These are phyloP conservation scores for Acleris cristana DNA, from an alignment of 2,888 invertebrate genomes.

Conservation along the genomic window DNA sequence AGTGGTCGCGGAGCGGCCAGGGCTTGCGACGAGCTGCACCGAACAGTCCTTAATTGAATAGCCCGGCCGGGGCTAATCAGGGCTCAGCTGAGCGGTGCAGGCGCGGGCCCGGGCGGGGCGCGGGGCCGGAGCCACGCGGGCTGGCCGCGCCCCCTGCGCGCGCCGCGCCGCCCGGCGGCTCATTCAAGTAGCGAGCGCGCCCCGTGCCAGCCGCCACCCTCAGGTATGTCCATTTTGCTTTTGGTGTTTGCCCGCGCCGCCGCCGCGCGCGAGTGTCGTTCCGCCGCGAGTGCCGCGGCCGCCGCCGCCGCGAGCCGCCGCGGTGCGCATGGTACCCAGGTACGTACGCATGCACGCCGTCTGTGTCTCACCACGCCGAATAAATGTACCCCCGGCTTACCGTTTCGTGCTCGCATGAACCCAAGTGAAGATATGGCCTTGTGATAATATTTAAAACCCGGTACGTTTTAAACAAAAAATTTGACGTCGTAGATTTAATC, in stretches of 20 bases:
- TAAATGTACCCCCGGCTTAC: constrained; percentile 47
- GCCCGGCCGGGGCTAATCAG: constrained; percentile 81
- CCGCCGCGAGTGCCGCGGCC: constrained; percentile 50
- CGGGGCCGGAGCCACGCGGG: constrained; percentile 81
- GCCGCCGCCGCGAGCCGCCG: constrained; percentile 49
- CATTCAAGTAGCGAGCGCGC: constrained; percentile 82
- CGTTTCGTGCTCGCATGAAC: constrained; percentile 36
- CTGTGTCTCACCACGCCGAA: constrained; percentile 47
- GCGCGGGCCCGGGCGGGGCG: constrained; percentile 58
- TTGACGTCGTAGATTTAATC: background rate
- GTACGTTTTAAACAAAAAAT: constrained; percentile 7
- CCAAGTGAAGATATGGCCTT: constrained; percentile 32
- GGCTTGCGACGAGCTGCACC: constrained; percentile 68
- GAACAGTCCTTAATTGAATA: constrained; percentile 81
- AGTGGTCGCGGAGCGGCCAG: constrained; percentile 58
- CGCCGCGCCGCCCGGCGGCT: constrained; percentile 80
- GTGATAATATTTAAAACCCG: constrained; percentile 27
- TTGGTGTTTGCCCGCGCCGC: constrained; percentile 78
- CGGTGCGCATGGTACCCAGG: constrained; percentile 49
- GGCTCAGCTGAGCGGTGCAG: constrained; percentile 79
- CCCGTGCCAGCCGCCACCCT: constrained; percentile 80
- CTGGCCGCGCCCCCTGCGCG: constrained; percentile 86
- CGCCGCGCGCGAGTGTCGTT: constrained; percentile 74
- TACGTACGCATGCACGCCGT: constrained; percentile 72
- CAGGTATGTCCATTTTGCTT: constrained; percentile 83